Conservation (phyloP, 1,140 invertebrate genomes). For the Sitobion miscanthi region DNA sequence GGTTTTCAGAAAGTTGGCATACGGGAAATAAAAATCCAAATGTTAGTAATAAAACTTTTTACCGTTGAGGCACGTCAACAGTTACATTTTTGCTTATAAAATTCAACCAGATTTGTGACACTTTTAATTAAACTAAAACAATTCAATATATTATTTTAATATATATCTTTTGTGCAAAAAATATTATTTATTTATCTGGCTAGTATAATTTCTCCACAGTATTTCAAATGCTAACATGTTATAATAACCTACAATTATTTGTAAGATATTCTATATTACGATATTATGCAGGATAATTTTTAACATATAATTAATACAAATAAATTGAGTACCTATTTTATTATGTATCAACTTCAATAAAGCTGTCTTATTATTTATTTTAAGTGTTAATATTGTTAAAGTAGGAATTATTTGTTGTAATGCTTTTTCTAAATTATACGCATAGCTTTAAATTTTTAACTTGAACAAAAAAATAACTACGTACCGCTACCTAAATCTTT, state of each 20-base stretch:
- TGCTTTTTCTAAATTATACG: background rate
- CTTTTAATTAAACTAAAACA: background rate
- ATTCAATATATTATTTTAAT: background rate
- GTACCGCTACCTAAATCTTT: background rate
- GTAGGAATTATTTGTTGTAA: background rate
- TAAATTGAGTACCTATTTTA: too few species aligned
- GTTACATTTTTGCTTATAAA: background rate
- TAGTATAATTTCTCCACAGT: background rate
- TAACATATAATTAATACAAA: too few species aligned
- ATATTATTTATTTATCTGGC: background rate
- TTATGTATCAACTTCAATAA: background rate
- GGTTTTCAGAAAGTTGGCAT: background rate
- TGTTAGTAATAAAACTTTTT: slow-evolving; percentile 4
- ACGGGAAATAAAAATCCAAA: background rate
- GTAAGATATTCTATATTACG: background rate
- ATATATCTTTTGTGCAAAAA: background rate
- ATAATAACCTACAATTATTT: background rate
- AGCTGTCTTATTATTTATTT: background rate
- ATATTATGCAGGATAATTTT: too few species aligned
- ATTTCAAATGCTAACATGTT: background rate
- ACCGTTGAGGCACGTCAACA: background rate
- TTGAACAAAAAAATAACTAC: background rate
- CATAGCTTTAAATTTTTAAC: background rate
- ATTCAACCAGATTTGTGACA: background rate
- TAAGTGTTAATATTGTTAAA: too few species aligned